Evolutionary conservation across 1,140 invertebrate species (phyloP), one percentile per base, ranked within the genome.

Genomic region (Drosophila watanabei): DNA sequence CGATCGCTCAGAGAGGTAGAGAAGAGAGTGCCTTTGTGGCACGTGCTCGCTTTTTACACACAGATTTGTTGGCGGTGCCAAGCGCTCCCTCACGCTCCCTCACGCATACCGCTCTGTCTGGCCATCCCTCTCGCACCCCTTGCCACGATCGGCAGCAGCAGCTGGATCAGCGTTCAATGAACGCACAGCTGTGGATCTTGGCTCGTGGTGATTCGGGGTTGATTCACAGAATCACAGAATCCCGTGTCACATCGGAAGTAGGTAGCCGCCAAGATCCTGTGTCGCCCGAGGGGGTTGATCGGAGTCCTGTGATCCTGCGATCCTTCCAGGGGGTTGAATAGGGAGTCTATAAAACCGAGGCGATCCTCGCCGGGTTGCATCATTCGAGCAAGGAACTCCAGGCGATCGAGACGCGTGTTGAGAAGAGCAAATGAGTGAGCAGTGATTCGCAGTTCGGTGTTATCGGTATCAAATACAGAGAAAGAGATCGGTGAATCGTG

Each of bases 301-400:
- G 30, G 20, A 28, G 32, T 52, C 59, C 61, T 37, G 60, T 10
- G 33, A 37, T 51, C 33, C 46, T 39, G 60, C 60, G 8, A 16
- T 56, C 33, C 52, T 39, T 28, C 28, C 33, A 84, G 78, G 84
- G 84, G 57, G 46, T 52, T 64, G 70, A 63, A 79, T 83, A 79
- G 33, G 43, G 65, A 80, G 73, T 84, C 85, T 79, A 84, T 92
- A 92, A 91, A 92, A 86, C 80, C 82, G 69, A 80, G 84, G 35
- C 65, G 87, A 89, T 92, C 80, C 85, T 91, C n/a, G 77, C 24
- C 54, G 59, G 52, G 71, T 91, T 92, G 91, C 91, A 92, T 92
- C 91, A 92, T 92, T 92, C 85, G 78, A 81, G 69, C 61, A 78
- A 70, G 84, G 65, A 89, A 77, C 79, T 73, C 73, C 79, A 75